Conservation (phyloP, 2,888 invertebrate genomes). For the Apantesis nais region DNA sequence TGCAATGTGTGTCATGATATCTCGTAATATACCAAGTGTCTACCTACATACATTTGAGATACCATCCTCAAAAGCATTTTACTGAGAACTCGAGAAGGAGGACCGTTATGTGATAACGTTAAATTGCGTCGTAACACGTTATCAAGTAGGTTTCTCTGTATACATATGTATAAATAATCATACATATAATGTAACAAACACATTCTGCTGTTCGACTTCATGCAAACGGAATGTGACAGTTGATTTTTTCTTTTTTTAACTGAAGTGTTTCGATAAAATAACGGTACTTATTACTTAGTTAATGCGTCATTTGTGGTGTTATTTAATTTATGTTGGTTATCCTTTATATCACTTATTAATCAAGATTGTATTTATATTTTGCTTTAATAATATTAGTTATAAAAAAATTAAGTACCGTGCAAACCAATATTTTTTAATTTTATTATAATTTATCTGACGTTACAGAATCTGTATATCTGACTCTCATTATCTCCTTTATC, state of each 20-base stretch:
- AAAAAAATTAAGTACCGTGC: no score
- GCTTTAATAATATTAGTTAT: no score
- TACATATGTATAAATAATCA: background rate
- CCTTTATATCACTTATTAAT: no score
- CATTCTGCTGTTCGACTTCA: slow-evolving; percentile 1
- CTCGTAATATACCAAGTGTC: background rate
- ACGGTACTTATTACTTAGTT: slow-evolving; percentile 29
- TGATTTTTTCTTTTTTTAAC: slow-evolving; percentile 40
- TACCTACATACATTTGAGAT: slow-evolving; percentile 18
- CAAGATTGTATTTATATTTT: background rate
- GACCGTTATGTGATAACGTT: slow-evolving; percentile 30
- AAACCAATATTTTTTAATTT: no score
- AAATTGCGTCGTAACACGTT: slow-evolving; percentile 23
- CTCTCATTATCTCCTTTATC: no score
- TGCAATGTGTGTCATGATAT: background rate
- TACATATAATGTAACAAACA: slow-evolving; percentile 2
- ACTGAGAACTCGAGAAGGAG: slow-evolving; percentile 23
- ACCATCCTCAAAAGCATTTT: slow-evolving; percentile 20
- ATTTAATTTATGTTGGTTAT: background rate
- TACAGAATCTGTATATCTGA: no score
- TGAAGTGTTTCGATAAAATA: slow-evolving; percentile 18
- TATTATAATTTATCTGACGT: no score
- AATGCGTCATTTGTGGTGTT: slow-evolving; percentile 17
- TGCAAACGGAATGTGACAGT: slow-evolving; percentile 31
- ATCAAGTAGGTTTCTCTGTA: slow-evolving; percentile 22